These are phyloP conservation scores for Cylindroiulus punctatus DNA, from an alignment of 2,888 invertebrate species.

Conservation along the genomic window DNA sequence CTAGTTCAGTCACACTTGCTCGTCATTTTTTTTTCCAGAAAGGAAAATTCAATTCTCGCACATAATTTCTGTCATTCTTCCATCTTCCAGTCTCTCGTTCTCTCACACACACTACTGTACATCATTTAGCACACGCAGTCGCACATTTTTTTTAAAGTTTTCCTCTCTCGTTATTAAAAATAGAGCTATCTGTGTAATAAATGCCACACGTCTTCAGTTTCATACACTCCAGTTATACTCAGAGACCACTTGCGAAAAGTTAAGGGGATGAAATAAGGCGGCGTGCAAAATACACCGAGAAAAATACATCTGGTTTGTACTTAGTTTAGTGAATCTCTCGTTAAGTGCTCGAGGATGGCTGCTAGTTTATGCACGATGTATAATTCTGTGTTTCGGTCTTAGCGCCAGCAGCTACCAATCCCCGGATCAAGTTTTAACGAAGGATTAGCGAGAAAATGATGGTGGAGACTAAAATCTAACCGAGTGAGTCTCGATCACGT, in stretches of 20 bases:
- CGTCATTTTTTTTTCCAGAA: neutral
- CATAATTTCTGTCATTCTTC: conserved; percentile 18
- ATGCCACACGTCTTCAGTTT: conserved; percentile 48
- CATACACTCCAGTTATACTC: conserved; percentile 52
- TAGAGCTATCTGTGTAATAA: conserved; percentile 48
- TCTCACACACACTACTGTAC: conserved; percentile 49
- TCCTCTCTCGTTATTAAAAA: conserved; percentile 42
- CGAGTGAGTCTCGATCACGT: conserved; percentile 14
- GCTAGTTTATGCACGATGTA: neutral
- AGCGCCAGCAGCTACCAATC: neutral
- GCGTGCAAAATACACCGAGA: neutral
- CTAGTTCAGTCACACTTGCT: conserved; percentile 3
- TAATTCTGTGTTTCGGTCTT: neutral
- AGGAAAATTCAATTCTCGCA: neutral
- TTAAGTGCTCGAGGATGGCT: neutral
- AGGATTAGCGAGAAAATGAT: neutral
- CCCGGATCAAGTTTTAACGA: neutral
- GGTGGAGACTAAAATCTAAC: conserved; percentile 10
- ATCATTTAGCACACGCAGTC: conserved; percentile 48
- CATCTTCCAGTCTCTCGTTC: conserved; percentile 42
- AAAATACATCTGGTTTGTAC: conserved; percentile 45
- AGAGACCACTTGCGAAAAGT: neutral
- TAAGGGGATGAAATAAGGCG: neutral
- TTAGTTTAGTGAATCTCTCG: neutral
- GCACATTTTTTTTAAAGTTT: conserved; percentile 23